Conservation (phyloP, 2,113 vertebrate species). For the Phrynosoma platyrhinos region DNA sequence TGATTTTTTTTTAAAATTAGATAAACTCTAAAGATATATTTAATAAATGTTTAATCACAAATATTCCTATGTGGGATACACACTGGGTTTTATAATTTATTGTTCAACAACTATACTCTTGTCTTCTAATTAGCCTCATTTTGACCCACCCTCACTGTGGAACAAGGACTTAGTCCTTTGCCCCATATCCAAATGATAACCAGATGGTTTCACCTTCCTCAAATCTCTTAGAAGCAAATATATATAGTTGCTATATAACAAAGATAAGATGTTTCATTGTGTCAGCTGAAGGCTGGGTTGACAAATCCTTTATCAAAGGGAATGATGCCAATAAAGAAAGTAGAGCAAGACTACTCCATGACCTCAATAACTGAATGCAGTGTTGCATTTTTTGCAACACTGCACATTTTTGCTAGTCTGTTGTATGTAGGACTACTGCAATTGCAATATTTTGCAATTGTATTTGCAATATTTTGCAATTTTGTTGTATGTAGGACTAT, state of each 20-base stretch:
- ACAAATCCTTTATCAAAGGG: background rate
- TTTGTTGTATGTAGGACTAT: too few relatives aligned
- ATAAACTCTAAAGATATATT: background rate
- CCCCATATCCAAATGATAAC: constrained; percentile 20
- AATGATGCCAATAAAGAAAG: constrained; percentile 5
- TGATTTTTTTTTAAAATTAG: background rate
- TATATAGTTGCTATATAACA: constrained; percentile 35
- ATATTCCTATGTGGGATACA: background rate
- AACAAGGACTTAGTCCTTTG: constrained; percentile 6
- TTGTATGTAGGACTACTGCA: background rate
- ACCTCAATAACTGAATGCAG: background rate
- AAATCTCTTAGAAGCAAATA: constrained; percentile 49
- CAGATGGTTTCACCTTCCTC: constrained; percentile 45
- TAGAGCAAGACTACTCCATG: background rate
- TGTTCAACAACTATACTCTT: background rate
- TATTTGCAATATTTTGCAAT: too few relatives aligned
- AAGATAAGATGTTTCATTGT: constrained; percentile 34
- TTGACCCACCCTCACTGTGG: constrained; percentile 7
- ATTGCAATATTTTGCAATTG: too few relatives aligned
- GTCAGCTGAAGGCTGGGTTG: constrained; percentile 13
- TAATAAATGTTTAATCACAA: background rate
- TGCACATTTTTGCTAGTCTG: background rate
- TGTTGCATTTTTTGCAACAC: background rate
- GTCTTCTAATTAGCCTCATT: background rate
- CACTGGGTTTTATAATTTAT: background rate